These are phyloP conservation scores for Peromyscus attwateri DNA, from an alignment of 2,797 vertebrate species.

Conservation along the genomic window DNA sequence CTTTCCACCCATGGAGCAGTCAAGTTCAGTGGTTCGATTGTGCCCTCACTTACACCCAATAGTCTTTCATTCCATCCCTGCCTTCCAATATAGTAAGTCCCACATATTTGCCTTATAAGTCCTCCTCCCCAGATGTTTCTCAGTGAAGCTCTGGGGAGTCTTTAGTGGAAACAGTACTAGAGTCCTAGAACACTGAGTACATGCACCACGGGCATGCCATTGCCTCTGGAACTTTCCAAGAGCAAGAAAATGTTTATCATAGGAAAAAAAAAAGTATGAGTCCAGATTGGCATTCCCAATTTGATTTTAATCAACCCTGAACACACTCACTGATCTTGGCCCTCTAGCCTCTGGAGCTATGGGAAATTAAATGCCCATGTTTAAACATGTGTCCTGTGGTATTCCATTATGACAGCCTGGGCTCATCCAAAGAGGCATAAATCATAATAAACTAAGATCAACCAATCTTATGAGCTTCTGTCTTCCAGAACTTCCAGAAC, in stretches of 20 bases:
- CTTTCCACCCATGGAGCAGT: background rate
- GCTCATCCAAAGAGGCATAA: background rate
- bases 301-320: background rate
- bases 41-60: background rate
- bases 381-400: background rate
- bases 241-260: background rate
- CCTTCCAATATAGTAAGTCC: background rate
- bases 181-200: background rate
- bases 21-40: background rate
- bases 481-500: background rate
- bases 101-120: background rate
- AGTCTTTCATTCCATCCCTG: background rate
- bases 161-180: background rate
- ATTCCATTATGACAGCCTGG: background rate
- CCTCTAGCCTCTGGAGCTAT: background rate
- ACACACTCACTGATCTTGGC: background rate
- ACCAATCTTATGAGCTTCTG: background rate
- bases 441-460: background rate
- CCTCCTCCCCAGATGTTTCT: background rate
- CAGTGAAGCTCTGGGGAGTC: background rate
- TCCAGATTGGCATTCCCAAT: background rate
- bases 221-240: background rate
- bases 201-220: background rate
- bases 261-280: background rate
- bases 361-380: background rate